phyloP scores from a whole-genome alignment of 2,888 invertebrate genomes.

The Eupeodes luniger region DNA sequence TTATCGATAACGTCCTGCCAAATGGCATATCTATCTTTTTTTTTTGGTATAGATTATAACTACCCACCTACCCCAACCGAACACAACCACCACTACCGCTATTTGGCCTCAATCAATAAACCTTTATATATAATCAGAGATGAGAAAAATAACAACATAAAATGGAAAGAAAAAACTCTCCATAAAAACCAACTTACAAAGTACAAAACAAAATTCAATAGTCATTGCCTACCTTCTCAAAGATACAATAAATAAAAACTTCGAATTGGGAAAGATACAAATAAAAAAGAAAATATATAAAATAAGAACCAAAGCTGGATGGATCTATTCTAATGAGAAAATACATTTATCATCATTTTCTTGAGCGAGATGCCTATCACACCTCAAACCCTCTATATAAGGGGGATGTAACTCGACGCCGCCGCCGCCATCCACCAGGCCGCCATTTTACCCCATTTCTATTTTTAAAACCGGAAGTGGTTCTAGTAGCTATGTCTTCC shows the following conservation, averaged over 20 bases:
- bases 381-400: background rate
- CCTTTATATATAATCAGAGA: background rate
- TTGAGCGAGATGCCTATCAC: conserved; percentile 30
- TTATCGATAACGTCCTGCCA: conserved; percentile 56
- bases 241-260: conserved; percentile 10
- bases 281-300: conserved; percentile 19
- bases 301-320: conserved; percentile 34
- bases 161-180: background rate
- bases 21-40: conserved; percentile 22
- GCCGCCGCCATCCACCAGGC: background rate
- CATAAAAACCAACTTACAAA: conserved; percentile 21
- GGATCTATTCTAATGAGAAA: conserved; percentile 70
- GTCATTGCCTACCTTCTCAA: conserved; percentile 46
- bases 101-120: background rate
- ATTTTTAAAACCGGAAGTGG: conserved; percentile 18
- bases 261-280: conserved; percentile 13
- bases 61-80: background rate
- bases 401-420: too few species aligned
- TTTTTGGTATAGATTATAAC: background rate
- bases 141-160: background rate
- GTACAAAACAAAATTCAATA: conserved; percentile 52
- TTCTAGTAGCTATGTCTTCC: background rate
- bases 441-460: conserved; percentile 15
- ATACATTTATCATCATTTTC: conserved; percentile 74
- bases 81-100: background rate